Conservation (phyloP, 2,113 vertebrate genomes). For the Callaeas wilsoni region DNA sequence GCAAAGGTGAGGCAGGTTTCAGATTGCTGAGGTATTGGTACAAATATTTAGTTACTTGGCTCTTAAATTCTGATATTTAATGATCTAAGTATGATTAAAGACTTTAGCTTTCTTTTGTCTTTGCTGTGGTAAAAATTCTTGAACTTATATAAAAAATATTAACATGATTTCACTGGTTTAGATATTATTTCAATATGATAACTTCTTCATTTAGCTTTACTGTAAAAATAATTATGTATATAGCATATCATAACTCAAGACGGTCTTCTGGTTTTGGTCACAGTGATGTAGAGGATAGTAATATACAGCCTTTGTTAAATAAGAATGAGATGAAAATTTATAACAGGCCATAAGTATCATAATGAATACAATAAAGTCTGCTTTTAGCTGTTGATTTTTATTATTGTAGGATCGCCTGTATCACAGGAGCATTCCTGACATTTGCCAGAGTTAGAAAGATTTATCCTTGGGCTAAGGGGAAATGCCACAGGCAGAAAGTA, state of each 20-base stretch:
- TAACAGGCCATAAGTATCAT: not conserved
- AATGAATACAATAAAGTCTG: slow-evolving; percentile 44
- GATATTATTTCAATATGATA: not conserved
- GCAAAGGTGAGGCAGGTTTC: not conserved
- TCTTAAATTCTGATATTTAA: not conserved
- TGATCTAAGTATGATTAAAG: not conserved
- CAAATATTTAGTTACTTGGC: not conserved
- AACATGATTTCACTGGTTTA: not conserved
- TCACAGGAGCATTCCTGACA: slow-evolving; percentile 37
- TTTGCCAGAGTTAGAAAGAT: slow-evolving; percentile 45
- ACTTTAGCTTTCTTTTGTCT: not conserved
- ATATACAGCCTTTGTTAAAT: slow-evolving; percentile 17
- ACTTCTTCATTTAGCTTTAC: slow-evolving; percentile 1
- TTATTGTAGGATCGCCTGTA: slow-evolving; percentile 48
- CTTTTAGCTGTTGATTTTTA: slow-evolving; percentile 63
- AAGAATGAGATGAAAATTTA: slow-evolving; percentile 32
- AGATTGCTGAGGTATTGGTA: not conserved
- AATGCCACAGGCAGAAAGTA: slow-evolving; percentile 43
- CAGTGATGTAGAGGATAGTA: not conserved
- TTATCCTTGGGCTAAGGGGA: slow-evolving; percentile 45
- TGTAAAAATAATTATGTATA: slow-evolving; percentile 25
- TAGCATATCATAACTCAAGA: not conserved
- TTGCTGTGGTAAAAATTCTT: not conserved
- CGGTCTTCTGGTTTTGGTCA: slow-evolving; percentile 15
- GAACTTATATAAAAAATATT: not conserved